Evolutionary conservation across 2,888 invertebrate species (phyloP).

Genomic region (Troglohyphantes excavatus): DNA sequence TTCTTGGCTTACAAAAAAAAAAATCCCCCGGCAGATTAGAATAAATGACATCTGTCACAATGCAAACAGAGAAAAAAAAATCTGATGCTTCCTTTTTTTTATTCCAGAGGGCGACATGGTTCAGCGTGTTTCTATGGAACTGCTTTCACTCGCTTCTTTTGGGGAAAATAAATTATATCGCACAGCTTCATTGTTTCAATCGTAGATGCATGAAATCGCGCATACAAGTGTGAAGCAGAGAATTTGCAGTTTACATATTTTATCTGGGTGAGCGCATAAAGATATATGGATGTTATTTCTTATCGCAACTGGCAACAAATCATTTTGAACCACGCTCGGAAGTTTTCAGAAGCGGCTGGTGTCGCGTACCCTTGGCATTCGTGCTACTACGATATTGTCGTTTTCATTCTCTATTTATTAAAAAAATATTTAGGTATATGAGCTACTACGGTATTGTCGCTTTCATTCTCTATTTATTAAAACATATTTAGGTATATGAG

Average conservation of each 20-base stretch:
- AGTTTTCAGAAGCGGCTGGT: not conserved
- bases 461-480: too few relatives aligned
- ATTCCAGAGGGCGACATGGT: not conserved
- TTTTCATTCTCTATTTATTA: too few relatives aligned
- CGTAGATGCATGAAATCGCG: slow-evolving; percentile 41
- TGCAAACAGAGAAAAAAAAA: slow-evolving; percentile 42
- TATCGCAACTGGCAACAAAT: slow-evolving; percentile 21
- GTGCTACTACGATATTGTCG: too few relatives aligned
- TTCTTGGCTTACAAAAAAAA: slow-evolving; percentile 1
- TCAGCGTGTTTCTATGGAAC: slow-evolving; percentile 45
- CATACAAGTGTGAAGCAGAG: slow-evolving; percentile 36
- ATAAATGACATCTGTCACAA: slow-evolving; percentile 61
- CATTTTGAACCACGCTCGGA: slow-evolving; percentile 20
- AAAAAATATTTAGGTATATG: too few relatives aligned
- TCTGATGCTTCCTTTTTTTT: slow-evolving; percentile 16
- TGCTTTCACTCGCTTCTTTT: slow-evolving; percentile 9
- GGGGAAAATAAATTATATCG: slow-evolving; percentile 46
- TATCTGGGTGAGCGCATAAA: slow-evolving; percentile 26
- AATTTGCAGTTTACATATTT: slow-evolving; percentile 57
- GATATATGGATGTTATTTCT: slow-evolving; percentile 43
- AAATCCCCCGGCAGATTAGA: not conserved
- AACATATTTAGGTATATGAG: too few relatives aligned
- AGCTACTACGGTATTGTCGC: too few relatives aligned
- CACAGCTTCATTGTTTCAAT: slow-evolving; percentile 47
- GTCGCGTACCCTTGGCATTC: not conserved